Evolutionary conservation across 1,140 invertebrate genomes (phyloP), one percentile per base, ranked within the genome.

Genomic region (Lethrus apterus): DNA sequence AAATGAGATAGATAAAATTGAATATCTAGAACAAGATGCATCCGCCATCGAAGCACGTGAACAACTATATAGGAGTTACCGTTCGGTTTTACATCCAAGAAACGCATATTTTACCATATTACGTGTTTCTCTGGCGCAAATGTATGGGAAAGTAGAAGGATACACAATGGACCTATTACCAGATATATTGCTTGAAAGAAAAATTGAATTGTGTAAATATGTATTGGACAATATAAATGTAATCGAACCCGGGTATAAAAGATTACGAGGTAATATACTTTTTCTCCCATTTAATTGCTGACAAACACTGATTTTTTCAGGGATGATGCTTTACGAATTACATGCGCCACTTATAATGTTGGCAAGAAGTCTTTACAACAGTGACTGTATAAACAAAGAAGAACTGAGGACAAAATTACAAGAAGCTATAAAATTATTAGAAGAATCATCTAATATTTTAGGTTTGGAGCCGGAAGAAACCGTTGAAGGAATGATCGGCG

Each of bases 121-220:
- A 1, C 75, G 78, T 63, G 76, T 81, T 54, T 74, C 79, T 10
- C 69, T 89, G 15, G 77, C 77, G 8, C 83, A 89, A 62, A 65
- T 86, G 57, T 89, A 89, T 55, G 86, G 86, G 0, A 77, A 83
- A 32, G 74, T 81, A 0, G 71, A 79, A 34, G 83, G 79, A 18
- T 88, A 84, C 56, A 67, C 73, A 14, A 66, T 87, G 42, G 78
- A 83, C 43, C 79, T 88, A 55, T 63, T 89, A 33, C 77, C 81
- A 0, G 76, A 84, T 59, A 57, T 84, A 2, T 67, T 84, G 42
- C 66, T 89, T 20, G 79, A 88, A 58, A 71, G 83, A 19, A 91
- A 90, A 69, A 72, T 79, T 0, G 78, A 84, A 3, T 68, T 86
- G 33, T 89, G 86, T 50, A 69, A 73, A 4, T 67, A 81, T 9